phyloP scores from a whole-genome alignment of 2,113 vertebrate species.

The Saccopteryx bilineata region DNA sequence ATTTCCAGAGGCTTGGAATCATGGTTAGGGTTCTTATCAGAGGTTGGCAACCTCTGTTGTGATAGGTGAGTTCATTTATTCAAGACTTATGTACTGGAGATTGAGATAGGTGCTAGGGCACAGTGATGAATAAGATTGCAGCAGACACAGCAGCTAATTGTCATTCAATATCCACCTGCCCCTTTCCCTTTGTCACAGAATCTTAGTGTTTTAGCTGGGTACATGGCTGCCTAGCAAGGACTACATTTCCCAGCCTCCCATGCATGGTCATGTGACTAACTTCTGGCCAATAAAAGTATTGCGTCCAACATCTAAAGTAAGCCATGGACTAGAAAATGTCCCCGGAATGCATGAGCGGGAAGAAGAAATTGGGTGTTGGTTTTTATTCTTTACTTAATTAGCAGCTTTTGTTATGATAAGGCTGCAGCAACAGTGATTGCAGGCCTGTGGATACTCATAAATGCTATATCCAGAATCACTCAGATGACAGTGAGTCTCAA shows the following conservation, averaged over 20 bases:
- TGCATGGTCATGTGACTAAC: neutral
- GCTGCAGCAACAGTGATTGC: neutral
- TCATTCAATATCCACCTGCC: neutral
- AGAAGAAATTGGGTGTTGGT: neutral
- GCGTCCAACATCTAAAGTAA: neutral
- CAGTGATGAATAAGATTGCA: neutral
- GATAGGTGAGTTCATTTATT: neutral
- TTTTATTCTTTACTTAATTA: neutral
- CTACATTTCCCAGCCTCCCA: neutral
- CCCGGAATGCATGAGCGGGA: neutral
- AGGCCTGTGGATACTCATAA: neutral
- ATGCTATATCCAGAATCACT: neutral
- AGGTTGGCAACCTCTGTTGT: neutral
- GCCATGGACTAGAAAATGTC: neutral
- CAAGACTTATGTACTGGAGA: neutral
- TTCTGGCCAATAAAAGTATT: neutral
- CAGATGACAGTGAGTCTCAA: neutral
- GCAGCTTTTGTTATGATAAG: neutral
- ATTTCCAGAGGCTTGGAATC: neutral
- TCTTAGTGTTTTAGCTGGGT: neutral
- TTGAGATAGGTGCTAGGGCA: accelerated
- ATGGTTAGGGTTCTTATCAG: neutral
- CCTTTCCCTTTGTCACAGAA: neutral
- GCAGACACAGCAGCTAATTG: neutral
- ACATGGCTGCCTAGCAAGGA: neutral